phyloP scores from a whole-genome alignment of 2,888 invertebrate genomes.

The Callyntrura guangdongensis region DNA sequence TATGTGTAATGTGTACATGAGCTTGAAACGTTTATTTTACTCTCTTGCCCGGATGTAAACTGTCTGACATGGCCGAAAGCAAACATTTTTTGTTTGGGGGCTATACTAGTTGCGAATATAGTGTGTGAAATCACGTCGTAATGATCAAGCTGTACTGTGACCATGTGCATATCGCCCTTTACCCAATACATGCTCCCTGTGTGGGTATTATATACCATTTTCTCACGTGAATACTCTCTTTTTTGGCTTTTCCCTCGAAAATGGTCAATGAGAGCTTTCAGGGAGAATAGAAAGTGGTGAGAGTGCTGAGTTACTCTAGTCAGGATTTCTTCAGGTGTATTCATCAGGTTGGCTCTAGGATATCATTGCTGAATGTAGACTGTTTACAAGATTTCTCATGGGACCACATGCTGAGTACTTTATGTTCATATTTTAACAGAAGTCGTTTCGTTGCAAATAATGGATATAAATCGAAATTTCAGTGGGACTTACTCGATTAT shows the following conservation, averaged over 20 bases:
- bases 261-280: conserved; percentile 11
- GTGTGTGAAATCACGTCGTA: not conserved
- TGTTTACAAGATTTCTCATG: conserved; percentile 59
- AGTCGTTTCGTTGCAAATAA: not conserved
- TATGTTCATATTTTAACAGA: conserved; percentile 2
- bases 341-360: conserved; percentile 27
- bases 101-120: not conserved
- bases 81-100: not conserved
- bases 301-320: not conserved
- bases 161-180: not conserved
- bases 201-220: not conserved
- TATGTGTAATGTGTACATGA: too few relatives aligned
- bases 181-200: not conserved
- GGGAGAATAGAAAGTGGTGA: not conserved
- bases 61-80: too few relatives aligned
- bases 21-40: too few relatives aligned
- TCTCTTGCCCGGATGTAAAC: too few relatives aligned
- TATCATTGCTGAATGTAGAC: conserved; percentile 49
- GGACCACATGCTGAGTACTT: conserved; percentile 14
- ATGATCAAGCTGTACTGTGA: not conserved
- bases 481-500: not conserved
- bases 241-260: conserved; percentile 1
- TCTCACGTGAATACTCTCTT: not conserved
- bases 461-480: not conserved
- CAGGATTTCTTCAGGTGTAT: not conserved